phyloP scores from a whole-genome alignment of 2,888 invertebrate genomes.

The Ophioninae sp. region DNA sequence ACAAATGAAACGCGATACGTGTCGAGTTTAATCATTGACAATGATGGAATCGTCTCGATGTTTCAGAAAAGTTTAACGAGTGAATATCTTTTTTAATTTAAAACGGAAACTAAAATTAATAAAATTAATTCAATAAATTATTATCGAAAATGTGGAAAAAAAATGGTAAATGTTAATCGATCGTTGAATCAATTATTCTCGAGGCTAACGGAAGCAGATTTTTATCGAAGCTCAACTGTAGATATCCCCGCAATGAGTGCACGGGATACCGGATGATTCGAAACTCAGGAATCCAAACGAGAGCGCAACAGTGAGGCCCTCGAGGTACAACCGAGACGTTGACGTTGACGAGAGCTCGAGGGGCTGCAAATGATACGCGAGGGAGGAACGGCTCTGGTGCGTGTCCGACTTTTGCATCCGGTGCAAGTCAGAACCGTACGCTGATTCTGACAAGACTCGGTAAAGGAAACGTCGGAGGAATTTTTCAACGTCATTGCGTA shows the following conservation, averaged over 20 bases:
- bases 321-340: constrained; percentile 38
- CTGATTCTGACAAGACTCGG: background rate
- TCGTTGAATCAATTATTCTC: too few species aligned
- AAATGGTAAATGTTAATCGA: too few species aligned
- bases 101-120: too few species aligned
- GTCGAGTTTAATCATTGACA: too few species aligned
- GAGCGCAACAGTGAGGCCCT: constrained; percentile 32
- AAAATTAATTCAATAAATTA: too few species aligned
- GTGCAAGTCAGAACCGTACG: constrained; percentile 6
- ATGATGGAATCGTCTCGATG: too few species aligned
- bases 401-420: constrained; percentile 21
- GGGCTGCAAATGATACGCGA: constrained; percentile 44
- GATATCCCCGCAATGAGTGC: background rate
- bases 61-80: too few species aligned
- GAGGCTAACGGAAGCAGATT: background rate
- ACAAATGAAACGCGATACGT: too few species aligned
- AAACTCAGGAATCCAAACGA: constrained; percentile 22
- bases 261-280: constrained; percentile 25
- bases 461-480: constrained; percentile 1
- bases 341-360: constrained; percentile 57
- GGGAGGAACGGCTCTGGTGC: background rate
- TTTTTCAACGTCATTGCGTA: constrained; percentile 12
- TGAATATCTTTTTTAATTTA: too few species aligned
- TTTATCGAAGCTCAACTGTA: constrained; percentile 31
- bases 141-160: too few species aligned